Evolutionary conservation across 2,113 vertebrate species (phyloP), one percentile per base, ranked within the genome.

Genomic region (Hyaena hyaena): DNA sequence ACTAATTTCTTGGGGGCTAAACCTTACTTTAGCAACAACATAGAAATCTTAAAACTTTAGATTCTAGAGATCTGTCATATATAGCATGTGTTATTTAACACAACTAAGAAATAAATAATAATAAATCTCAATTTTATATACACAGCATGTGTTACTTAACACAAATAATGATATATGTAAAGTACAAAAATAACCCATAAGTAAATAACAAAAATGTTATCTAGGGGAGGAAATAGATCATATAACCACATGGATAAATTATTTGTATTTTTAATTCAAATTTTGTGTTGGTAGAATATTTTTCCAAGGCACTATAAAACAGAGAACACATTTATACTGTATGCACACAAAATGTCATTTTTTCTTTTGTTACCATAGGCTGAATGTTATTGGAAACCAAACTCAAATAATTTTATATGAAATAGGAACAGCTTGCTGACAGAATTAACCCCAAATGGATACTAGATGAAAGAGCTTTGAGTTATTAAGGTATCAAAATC

Each of bases 401-500:
- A 79, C 79, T 88, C n/a, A 85, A 85, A 26, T 71, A 28, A 92
- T 80, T 85, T 93, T 16, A 48, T 71, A 58, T 73, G 31, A 85
- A 73, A 86, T 71, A 81, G 45, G 45, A 66, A 68, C 3, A 89
- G 23, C 21, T 74, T 61, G 2, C 6, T 50, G 19, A 68, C 9
- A 85, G 45, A 79, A 95, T 85, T 73, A 71, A 43, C 45, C 16
- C 9, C 53, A 73, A 74, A 26, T 66, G 35, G 19, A 90, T 73
- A 50, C 10, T 28, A 86, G 35, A 79, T 85, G 33, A 95, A 89
- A 26, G 48, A 73, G 16, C 9, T 79, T 89, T 81, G 65, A 96
- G 73, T 94, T 91, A 73, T 79, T 93, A 48, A 94, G 28, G 66
- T 83, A 83, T 50, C 8, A 92, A 73, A 87, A 81, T 45, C 7